These are phyloP conservation scores for Epinephelus lanceolatus DNA, from an alignment of 2,113 vertebrate genomes.

Conservation along the genomic window DNA sequence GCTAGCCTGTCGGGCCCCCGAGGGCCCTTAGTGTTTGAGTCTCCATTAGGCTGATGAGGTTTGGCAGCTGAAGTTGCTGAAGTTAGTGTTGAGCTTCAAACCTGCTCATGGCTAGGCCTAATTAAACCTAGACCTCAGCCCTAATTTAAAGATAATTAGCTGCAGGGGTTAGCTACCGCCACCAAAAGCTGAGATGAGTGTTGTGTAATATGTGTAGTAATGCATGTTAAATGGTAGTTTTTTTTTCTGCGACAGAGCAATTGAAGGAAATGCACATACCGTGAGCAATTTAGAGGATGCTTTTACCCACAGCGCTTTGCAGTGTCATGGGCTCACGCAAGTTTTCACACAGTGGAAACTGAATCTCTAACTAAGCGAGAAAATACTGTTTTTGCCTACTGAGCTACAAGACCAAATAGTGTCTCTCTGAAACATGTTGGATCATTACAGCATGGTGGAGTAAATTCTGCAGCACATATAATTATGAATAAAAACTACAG, in stretches of 20 bases:
- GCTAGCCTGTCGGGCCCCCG: conserved; percentile 72
- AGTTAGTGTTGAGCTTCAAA: conserved; percentile 75
- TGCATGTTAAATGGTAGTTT: conserved; percentile 54
- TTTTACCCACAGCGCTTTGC: conserved; percentile 35
- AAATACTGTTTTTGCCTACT: background rate
- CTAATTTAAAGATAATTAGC: conserved; percentile 83
- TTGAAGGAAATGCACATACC: conserved; percentile 48
- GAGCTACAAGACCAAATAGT: background rate
- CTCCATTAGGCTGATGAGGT: conserved; percentile 86
- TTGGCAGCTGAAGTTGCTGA: conserved; percentile 82
- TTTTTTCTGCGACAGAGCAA: conserved; percentile 43
- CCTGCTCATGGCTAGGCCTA: conserved; percentile 78
- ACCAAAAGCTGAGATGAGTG: conserved; percentile 40
- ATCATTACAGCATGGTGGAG: conserved; percentile 6
- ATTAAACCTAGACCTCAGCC: conserved; percentile 83
- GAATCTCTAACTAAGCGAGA: conserved; percentile 4
- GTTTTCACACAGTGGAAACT: conserved; percentile 8
- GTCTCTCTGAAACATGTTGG: conserved; percentile 18
- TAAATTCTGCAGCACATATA: background rate
- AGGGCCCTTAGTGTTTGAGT: conserved; percentile 77
- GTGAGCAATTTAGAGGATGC: conserved; percentile 30
- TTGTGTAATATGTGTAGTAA: conserved; percentile 52
- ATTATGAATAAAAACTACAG: background rate
- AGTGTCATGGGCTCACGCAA: conserved; percentile 1
- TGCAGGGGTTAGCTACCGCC: conserved; percentile 66